Base-by-base conservation (phyloP, 2,797 vertebrate genomes). In the Poecilia velifera region DNA sequence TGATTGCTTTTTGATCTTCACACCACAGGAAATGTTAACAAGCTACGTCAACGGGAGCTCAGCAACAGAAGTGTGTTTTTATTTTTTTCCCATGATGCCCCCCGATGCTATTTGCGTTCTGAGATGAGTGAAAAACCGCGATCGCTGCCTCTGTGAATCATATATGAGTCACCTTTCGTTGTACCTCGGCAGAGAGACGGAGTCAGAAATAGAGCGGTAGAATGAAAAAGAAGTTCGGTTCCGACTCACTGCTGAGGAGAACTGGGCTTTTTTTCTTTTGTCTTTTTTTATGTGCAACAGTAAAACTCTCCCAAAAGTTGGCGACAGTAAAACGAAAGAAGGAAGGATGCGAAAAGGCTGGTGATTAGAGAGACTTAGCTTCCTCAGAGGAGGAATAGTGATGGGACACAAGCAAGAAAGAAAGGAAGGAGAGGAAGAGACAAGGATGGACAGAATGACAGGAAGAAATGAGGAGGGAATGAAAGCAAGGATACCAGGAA, bases 151-250 rank as follows among this genome's bases (percentile, higher is more conserved):
- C 59, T 6, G 77, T 84, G 84, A 88, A 88, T 90, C 86, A 87
- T 76, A 64, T 75, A 84, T 86, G 87, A 87, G 78, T 86, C 82
- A 59, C 83, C 81, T 81, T 41, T 81, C 49, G 74, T 68, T 74
- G 85, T 57, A 76, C 82, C 79, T 75, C 75, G 0, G 74, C 0
- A 45, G 72, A 83, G 72, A 74, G 64, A 70, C 1, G 39, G 68
- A 82, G 80, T 78, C 76, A 64, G 74, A 81, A 87, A 84, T 85
- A 77, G 73, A 78, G 79, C 12, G 43, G 25, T 10, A 74, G 59
- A 51, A 75, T 49, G 45, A 39, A 64, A 36, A 73, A 16, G 20
- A n/a, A 70, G 74, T 70, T 57, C 43, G 62, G 78, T 53, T 84
- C 36, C 84, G 84, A 81, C 49, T 86, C 79, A 72, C 55, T 8